Conservation (phyloP, 2,888 invertebrate genomes). For the Drosophila buzzatii region DNA sequence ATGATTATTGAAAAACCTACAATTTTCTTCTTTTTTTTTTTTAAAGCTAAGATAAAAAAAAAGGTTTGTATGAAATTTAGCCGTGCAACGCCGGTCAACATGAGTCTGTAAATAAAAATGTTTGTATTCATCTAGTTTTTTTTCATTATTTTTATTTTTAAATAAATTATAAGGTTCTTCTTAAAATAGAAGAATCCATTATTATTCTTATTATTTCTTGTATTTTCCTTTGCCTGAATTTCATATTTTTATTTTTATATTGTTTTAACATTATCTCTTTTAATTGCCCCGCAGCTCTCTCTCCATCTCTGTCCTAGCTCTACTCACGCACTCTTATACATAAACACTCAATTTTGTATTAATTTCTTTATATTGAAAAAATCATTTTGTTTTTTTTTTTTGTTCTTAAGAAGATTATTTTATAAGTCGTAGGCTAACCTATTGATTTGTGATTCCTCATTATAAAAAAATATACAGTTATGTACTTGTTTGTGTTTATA, state of each 20-base stretch:
- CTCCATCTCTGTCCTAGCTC: not conserved
- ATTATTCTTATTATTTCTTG: constrained; percentile 42
- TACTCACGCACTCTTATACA: constrained; percentile 61
- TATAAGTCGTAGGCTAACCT: constrained; percentile 62
- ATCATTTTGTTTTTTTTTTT: constrained; percentile 10
- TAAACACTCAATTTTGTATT: constrained; percentile 50
- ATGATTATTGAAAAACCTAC: not conserved
- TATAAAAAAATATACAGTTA: constrained; percentile 69
- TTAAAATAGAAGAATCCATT: constrained; percentile 83
- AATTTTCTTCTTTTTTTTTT: not conserved
- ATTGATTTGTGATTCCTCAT: constrained; percentile 59
- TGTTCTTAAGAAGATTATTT: constrained; percentile 47
- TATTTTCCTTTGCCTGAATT: constrained; percentile 23
- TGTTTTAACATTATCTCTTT: constrained; percentile 8
- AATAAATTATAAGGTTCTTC: constrained; percentile 83
- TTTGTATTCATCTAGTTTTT: constrained; percentile 56
- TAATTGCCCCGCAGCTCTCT: constrained; percentile 57
- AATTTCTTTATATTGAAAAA: constrained; percentile 11
- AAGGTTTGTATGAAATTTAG: not conserved
- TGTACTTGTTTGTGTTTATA: constrained; percentile 8
- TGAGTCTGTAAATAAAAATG: not conserved
- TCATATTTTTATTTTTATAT: constrained; percentile 23
- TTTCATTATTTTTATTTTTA: constrained; percentile 73
- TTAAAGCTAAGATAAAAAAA: not conserved
- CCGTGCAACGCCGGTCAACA: not conserved